phyloP scores from a whole-genome alignment of 2,113 vertebrate species.

The Orcinus orca region DNA sequence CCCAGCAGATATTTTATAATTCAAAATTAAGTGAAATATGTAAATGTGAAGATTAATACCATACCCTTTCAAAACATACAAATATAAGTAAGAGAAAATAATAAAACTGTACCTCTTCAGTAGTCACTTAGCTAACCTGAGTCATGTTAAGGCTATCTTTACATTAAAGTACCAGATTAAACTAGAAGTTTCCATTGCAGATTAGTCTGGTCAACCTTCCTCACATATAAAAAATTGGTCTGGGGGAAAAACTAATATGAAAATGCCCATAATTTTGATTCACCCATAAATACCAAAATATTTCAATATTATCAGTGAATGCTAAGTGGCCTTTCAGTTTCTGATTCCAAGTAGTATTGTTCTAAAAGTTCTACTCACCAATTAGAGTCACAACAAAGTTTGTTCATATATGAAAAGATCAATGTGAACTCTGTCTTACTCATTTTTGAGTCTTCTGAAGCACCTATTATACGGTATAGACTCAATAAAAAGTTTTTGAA shows the following conservation, averaged over 20 bases:
- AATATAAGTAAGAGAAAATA: conserved; percentile 7
- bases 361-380: not conserved
- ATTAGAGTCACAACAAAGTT: not conserved
- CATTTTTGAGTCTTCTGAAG: not conserved
- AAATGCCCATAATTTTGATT: conserved; percentile 27
- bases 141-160: not conserved
- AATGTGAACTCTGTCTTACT: not conserved
- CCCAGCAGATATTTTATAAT: not conserved
- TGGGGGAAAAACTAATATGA: not conserved
- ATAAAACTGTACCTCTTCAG: not conserved
- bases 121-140: not conserved
- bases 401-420: not conserved
- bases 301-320: not conserved
- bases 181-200: conserved; percentile 28
- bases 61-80: conserved; percentile 29
- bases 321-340: not conserved
- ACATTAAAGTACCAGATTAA: not conserved
- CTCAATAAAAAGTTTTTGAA: not conserved
- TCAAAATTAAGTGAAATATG: conserved; percentile 30
- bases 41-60: conserved; percentile 31
- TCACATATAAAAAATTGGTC: not conserved
- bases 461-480: not conserved
- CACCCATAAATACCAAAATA: not conserved
- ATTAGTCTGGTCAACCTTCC: not conserved
- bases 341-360: not conserved